These are phyloP conservation scores for Netelia fuscicornis DNA, from an alignment of 2,888 invertebrate species.

Conservation along the genomic window DNA sequence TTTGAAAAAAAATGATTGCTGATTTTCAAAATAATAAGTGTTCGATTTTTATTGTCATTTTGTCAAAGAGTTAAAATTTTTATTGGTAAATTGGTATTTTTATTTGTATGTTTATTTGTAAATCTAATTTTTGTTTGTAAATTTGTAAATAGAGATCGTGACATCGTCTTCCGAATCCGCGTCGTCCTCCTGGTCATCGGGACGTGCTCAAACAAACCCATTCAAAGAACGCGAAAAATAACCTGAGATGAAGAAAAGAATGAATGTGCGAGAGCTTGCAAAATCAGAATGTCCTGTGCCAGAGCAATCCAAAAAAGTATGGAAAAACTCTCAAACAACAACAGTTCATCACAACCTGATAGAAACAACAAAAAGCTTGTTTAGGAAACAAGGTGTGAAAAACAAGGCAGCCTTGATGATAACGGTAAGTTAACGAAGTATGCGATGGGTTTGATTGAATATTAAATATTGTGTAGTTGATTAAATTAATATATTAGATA, in stretches of 20 bases:
- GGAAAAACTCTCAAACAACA: background rate
- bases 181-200: slow-evolving; percentile 11
- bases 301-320: background rate
- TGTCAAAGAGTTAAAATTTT: too few species aligned
- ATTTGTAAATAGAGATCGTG: background rate
- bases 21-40: too few species aligned
- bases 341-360: background rate
- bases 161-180: slow-evolving; percentile 18
- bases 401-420: slow-evolving; percentile 8
- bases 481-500: background rate
- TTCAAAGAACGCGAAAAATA: background rate
- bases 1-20: background rate
- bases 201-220: background rate
- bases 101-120: background rate
- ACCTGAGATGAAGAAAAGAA: background rate
- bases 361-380: background rate
- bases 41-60: too few species aligned
- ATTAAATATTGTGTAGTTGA: background rate
- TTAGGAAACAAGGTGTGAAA: slow-evolving; percentile 6
- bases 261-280: background rate
- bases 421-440: slow-evolving; percentile 10
- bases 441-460: slow-evolving; percentile 6
- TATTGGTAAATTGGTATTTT: background rate
- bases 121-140: background rate
- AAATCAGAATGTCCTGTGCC: background rate